Percentiles rank a stretch among this genome's conserved stretches.
Evolutionary conservation across 2,113 vertebrate genomes (phyloP).

Genomic region (Psilopogon haemacephalus): DNA sequence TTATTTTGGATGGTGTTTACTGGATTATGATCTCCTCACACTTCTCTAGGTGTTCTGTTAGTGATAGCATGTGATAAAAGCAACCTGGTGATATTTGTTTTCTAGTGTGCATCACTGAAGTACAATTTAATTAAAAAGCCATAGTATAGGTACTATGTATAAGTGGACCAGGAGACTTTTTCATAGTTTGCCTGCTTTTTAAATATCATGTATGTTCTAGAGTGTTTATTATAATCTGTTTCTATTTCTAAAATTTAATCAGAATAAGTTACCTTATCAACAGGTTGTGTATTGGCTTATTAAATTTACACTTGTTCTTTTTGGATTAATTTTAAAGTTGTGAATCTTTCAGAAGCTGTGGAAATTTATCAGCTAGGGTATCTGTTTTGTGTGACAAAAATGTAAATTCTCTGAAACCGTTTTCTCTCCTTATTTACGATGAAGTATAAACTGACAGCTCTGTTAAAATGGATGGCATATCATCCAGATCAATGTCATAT

Average conservation of each 20-base stretch:
- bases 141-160: neutral
- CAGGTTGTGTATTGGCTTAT: constrained; percentile 7
- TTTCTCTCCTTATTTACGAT: constrained; percentile 45
- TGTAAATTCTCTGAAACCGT: constrained; percentile 24
- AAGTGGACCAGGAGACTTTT: neutral
- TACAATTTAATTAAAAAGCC: neutral
- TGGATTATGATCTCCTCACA: neutral
- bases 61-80: neutral
- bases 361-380: constrained; percentile 61
- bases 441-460: neutral
- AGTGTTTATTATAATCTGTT: neutral
- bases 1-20: neutral
- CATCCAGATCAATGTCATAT: neutral
- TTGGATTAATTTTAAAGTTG: constrained; percentile 72
- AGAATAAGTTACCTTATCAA: constrained; percentile 33
- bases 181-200: neutral
- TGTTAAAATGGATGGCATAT: neutral
- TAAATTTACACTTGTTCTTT: constrained; percentile 65
- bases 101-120: neutral
- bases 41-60: neutral
- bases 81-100: neutral
- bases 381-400: constrained; percentile 68
- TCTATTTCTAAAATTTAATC: neutral
- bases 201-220: neutral
- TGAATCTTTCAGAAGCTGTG: constrained; percentile 53